phyloP scores from a whole-genome alignment of 2,888 invertebrate genomes.

The Sialis lutaria region DNA sequence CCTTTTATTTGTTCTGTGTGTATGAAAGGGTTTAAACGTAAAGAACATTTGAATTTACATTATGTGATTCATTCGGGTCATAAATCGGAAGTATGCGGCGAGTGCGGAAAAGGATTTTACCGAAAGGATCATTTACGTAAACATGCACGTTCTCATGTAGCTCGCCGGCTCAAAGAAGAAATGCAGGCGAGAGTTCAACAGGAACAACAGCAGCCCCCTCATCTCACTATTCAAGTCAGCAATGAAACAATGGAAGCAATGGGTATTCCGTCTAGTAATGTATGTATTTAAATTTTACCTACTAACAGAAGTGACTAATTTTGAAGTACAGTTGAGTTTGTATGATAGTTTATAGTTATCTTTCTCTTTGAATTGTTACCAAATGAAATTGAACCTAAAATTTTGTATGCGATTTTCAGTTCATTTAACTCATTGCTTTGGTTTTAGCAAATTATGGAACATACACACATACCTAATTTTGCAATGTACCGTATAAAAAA shows the following conservation, averaged over 20 bases:
- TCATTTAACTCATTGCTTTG: no score
- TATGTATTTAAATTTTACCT: not conserved
- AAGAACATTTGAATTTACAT: conserved; percentile 68
- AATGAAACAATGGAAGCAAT: conserved; percentile 6
- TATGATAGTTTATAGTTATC: no score
- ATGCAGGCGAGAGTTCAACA: conserved; percentile 24
- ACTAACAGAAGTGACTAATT: no score
- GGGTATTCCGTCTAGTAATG: conserved; percentile 2
- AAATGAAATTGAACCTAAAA: no score
- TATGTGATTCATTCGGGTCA: conserved; percentile 72
- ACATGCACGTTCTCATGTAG: conserved; percentile 60
- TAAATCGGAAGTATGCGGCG: conserved; percentile 61
- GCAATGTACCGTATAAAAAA: no score
- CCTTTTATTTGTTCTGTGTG: conserved; percentile 65
- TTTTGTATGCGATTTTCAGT: no score
- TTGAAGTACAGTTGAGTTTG: no score
- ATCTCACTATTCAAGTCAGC: conserved; percentile 9
- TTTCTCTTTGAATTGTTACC: no score
- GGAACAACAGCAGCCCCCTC: conserved; percentile 12
- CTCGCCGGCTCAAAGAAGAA: conserved; percentile 58
- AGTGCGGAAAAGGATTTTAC: conserved; percentile 65
- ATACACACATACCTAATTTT: no score
- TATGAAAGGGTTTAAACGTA: conserved; percentile 62
- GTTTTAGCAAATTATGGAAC: no score
- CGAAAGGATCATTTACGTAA: conserved; percentile 67